Base-by-base conservation (phyloP, 2,797 vertebrate genomes). In the Fundulus diaphanus region DNA sequence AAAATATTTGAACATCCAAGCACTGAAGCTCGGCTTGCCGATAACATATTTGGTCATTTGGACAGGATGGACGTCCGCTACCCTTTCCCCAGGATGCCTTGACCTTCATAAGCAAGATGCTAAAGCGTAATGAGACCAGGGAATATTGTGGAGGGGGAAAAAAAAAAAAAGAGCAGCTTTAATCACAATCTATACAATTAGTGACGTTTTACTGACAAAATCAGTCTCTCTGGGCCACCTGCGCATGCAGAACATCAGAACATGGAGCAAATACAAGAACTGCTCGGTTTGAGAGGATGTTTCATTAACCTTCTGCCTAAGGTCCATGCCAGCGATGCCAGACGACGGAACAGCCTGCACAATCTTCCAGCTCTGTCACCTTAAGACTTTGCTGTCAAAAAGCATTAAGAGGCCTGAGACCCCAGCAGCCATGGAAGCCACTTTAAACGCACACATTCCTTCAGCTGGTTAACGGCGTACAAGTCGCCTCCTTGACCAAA, bases 321-420 rank as follows among this genome's bases (percentile, higher is more conserved):
- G 59, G 16, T 63, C 82, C 74, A 73, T 37, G 61, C 77, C 66
- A 70, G 59, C 77, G 82, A 92, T 83, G 79, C 80, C 46, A 46
- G 70, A 76, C 74, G 90, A 91, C 88, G 87, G 87, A 59, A 82
- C 65, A 85, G 78, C 71, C 73, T 3, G 37, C 71, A 37, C 5
- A 0, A 83, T 82, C 76, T 49, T 82, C 71, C 71, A 48, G 74
- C 74, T 87, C 70, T 15, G 57, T 79, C 78, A 82, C 83, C 89
- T 81, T 54, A 81, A 27, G 59, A 76, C 80, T 82, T 78, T 7
- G 44, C 78, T 90, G 91, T 91, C 92, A 90, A 77, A 88, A 83
- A 73, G 77, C 73, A 92, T 93, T 85, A 87, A 63, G 51, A 76
- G 51, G 35, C 15, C 35, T 2, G 24, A 79, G 54, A 84, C 77